These are phyloP conservation scores for Perithous albicinctus DNA, from an alignment of 2,888 invertebrate species.

Conservation along the genomic window DNA sequence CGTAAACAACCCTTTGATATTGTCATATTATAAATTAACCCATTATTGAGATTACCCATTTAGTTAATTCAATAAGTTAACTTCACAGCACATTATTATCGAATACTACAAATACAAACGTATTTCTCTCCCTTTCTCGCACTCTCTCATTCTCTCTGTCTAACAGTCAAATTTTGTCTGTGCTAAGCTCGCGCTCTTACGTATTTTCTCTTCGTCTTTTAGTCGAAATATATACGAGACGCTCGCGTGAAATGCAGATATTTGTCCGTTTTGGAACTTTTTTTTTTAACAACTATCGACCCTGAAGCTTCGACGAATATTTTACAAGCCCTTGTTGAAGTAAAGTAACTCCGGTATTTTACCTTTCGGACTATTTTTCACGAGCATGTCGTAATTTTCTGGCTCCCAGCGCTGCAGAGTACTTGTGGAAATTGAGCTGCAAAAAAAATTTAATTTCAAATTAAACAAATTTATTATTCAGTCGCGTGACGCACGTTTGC, in stretches of 20 bases:
- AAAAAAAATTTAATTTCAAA: conserved; percentile 77
- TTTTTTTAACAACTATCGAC: conserved; percentile 41
- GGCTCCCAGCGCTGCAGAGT: conserved; percentile 91
- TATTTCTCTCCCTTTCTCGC: background rate
- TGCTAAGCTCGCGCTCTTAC: conserved; percentile 47
- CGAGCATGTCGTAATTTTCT: conserved; percentile 89
- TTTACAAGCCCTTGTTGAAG: conserved; percentile 95
- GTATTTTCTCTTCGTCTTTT: background rate
- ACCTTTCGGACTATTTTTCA: conserved; percentile 87
- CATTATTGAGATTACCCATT: conserved; percentile 22
- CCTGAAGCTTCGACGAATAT: conserved; percentile 26
- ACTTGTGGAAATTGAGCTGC: conserved; percentile 89
- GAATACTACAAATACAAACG: conserved; percentile 40
- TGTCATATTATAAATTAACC: conserved; percentile 49
- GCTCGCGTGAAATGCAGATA: conserved; percentile 42
- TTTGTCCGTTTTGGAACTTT: conserved; percentile 40
- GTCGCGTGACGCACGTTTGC: conserved; percentile 73
- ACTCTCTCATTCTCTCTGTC: too few relatives aligned
- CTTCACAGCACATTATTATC: conserved; percentile 58
- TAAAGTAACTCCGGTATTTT: conserved; percentile 91
- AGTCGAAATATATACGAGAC: conserved; percentile 4
- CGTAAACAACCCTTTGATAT: conserved; percentile 50
- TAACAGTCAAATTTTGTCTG: conserved; percentile 46
- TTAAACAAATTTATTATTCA: background rate
- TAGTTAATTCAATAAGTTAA: conserved; percentile 48